These are phyloP conservation scores for Antennarius striatus DNA, from an alignment of 2,113 vertebrate genomes.

Conservation along the genomic window DNA sequence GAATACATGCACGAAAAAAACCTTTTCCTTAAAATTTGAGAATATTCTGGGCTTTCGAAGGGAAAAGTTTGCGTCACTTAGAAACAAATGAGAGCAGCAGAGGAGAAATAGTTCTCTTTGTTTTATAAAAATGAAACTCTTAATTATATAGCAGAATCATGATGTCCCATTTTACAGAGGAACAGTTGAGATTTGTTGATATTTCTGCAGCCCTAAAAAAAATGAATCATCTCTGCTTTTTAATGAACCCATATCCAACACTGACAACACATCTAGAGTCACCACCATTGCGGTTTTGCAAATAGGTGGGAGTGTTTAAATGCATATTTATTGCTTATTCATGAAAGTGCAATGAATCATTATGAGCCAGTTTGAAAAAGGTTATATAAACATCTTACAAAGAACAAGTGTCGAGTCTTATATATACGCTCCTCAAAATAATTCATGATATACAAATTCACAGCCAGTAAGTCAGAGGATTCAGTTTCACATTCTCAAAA, in stretches of 20 bases:
- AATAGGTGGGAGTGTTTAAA: constrained; percentile 4
- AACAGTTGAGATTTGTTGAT: background rate
- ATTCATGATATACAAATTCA: constrained; percentile 77
- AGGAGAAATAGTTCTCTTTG: too few relatives aligned
- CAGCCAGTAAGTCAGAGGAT: constrained; percentile 78
- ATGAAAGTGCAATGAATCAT: constrained; percentile 43
- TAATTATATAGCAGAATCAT: background rate
- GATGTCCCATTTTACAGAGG: background rate
- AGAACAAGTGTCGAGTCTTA: constrained; percentile 55
- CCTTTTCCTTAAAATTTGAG: background rate
- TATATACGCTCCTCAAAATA: constrained; percentile 61
- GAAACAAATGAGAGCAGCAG: too few relatives aligned
- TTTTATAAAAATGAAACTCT: too few relatives aligned
- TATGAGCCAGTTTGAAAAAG: constrained; percentile 61
- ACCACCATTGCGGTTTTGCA: background rate
- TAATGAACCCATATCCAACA: constrained; percentile 3
- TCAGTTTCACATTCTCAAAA: constrained; percentile 75
- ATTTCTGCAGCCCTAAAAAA: background rate
- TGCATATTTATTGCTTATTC: constrained; percentile 30
- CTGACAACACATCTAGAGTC: background rate
- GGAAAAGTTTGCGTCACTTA: too few relatives aligned
- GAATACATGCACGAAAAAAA: background rate
- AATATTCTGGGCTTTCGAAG: background rate
- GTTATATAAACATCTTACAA: constrained; percentile 60
- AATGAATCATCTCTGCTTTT: constrained; percentile 17